Evolutionary conservation across 2,888 invertebrate genomes (phyloP).

Genomic region (Hybos culiciformis): DNA sequence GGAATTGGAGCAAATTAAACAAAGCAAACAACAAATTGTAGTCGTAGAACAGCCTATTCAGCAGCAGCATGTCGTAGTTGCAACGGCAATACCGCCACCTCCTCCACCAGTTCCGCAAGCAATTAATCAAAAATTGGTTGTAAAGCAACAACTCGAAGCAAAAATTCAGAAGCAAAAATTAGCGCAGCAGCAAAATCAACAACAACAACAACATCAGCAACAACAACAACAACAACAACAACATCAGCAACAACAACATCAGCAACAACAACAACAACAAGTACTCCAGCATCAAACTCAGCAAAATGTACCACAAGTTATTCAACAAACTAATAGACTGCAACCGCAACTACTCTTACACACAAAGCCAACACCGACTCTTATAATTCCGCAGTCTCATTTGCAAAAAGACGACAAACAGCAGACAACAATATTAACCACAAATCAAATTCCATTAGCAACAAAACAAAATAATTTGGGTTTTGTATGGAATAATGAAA

Average conservation of each 20-base stretch:
- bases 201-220: constrained; percentile 33
- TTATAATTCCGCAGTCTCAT: constrained; percentile 44
- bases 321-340: constrained; percentile 9
- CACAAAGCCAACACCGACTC: constrained; percentile 35
- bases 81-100: too few species aligned
- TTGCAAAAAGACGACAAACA: constrained; percentile 39
- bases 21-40: constrained; percentile 41
- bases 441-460: constrained; percentile 9
- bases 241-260: too few species aligned
- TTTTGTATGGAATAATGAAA: constrained; percentile 50
- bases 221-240: constrained; percentile 15
- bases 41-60: constrained; percentile 19
- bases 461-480: constrained; percentile 34
- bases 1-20: constrained; percentile 54
- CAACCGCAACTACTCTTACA: not conserved
- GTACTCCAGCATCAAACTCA: constrained; percentile 28
- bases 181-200: constrained; percentile 25
- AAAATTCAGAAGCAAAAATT: constrained; percentile 44
- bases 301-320: constrained; percentile 22
- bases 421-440: constrained; percentile 28
- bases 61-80: constrained; percentile 29
- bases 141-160: constrained; percentile 56
- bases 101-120: constrained; percentile 12
- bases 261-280: constrained; percentile 49
- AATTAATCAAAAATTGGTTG: constrained; percentile 39